Evolutionary conservation across 2,113 vertebrate species (phyloP).

Genomic region (Platysteira castanea): DNA sequence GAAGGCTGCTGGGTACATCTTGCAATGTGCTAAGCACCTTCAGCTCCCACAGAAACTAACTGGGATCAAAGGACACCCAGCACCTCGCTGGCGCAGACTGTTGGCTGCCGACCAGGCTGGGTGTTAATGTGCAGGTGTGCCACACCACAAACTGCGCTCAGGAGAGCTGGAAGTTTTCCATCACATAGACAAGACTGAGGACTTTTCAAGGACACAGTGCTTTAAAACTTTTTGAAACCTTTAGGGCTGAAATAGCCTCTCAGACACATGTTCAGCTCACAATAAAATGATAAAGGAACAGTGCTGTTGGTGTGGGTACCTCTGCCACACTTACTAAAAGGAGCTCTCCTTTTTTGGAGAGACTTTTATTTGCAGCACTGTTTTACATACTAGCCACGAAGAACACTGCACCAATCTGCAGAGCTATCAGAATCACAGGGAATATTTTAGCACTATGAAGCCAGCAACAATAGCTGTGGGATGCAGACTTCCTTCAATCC

Average conservation of each 20-base stretch:
- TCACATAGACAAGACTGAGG: neutral
- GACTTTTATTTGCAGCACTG: neutral
- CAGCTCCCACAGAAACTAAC: slow-evolving; percentile 23
- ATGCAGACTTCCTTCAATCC: neutral
- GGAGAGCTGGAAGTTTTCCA: neutral
- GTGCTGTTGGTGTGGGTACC: neutral
- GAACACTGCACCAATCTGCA: slow-evolving; percentile 29
- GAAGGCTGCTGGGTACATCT: neutral
- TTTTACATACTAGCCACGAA: neutral
- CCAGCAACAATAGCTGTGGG: neutral
- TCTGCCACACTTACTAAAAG: neutral
- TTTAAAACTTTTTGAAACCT: neutral
- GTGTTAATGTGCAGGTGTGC: slow-evolving; percentile 11
- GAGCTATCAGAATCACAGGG: neutral
- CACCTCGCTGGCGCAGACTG: neutral
- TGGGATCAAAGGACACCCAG: neutral
- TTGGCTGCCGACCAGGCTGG: neutral
- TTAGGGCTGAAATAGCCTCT: neutral
- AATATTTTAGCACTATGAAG: neutral
- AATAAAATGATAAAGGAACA: neutral
- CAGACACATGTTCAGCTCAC: neutral
- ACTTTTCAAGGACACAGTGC: neutral
- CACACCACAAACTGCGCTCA: neutral
- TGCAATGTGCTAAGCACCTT: neutral
- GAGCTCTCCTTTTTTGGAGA: neutral